phyloP scores from a whole-genome alignment of 1,140 invertebrate genomes.

The Eurytemora carolleeae region DNA sequence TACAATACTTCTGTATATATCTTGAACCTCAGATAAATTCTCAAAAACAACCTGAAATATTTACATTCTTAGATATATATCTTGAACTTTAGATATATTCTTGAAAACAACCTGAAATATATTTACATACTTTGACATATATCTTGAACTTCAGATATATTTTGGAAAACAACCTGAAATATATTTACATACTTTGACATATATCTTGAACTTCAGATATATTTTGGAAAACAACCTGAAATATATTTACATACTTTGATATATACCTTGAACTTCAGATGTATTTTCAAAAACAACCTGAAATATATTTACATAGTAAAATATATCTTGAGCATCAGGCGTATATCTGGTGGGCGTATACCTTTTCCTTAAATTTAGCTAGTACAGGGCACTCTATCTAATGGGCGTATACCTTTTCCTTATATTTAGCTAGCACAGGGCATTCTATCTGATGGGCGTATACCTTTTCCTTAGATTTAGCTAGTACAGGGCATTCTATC shows the following conservation, averaged over 20 bases:
- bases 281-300: not conserved
- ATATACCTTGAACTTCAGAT: not conserved
- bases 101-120: not conserved
- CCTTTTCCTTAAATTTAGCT: not conserved
- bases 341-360: not conserved
- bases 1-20: constrained; percentile 4
- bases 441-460: not conserved
- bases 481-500: constrained; percentile 7
- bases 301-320: not conserved
- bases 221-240: too few species aligned
- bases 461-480: not conserved
- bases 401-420: constrained; percentile 1
- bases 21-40: not conserved
- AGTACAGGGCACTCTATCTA: not conserved
- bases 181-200: too few species aligned
- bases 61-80: not conserved
- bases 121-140: too few species aligned
- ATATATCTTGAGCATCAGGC: not conserved
- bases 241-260: not conserved
- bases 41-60: not conserved
- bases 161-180: too few species aligned
- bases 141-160: too few species aligned
- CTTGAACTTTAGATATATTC: not conserved
- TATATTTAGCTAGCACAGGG: not conserved
- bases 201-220: too few species aligned